phyloP scores from a whole-genome alignment of 2,113 vertebrate genomes.

The Litocranius walleri region DNA sequence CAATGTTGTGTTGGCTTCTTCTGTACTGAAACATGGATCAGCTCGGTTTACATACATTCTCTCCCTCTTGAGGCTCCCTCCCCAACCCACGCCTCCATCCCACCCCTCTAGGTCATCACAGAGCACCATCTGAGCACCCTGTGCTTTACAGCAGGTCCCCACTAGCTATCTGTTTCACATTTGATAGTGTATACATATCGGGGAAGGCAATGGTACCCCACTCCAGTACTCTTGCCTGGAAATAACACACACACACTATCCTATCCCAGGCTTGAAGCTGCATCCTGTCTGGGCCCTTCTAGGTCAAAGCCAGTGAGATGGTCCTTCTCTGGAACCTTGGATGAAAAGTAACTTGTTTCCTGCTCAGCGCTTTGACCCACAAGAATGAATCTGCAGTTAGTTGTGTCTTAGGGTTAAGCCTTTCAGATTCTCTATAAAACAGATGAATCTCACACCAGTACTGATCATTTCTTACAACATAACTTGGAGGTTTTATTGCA shows the following conservation, averaged over 20 bases:
- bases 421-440: background rate
- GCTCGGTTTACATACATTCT: too few relatives aligned
- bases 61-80: background rate
- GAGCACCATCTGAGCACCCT: background rate
- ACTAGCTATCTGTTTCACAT: background rate
- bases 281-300: background rate
- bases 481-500: background rate
- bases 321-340: background rate
- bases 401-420: background rate
- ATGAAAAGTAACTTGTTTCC: background rate
- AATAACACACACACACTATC: too few relatives aligned
- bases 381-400: background rate
- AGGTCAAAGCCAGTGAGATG: background rate
- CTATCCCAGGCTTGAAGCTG: background rate
- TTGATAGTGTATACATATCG: background rate
- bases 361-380: background rate
- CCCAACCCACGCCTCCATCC: background rate
- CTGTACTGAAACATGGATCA: background rate
- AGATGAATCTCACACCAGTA: background rate
- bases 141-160: background rate
- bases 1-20: background rate
- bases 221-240: too few relatives aligned
- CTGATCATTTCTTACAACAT: background rate
- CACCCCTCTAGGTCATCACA: background rate
- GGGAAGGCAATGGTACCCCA: too few relatives aligned